A percentile compares a stretch with the other conserved stretches of the same genome.
Conservation (phyloP, 2,797 vertebrate genomes). For the Alcedo atthis region DNA sequence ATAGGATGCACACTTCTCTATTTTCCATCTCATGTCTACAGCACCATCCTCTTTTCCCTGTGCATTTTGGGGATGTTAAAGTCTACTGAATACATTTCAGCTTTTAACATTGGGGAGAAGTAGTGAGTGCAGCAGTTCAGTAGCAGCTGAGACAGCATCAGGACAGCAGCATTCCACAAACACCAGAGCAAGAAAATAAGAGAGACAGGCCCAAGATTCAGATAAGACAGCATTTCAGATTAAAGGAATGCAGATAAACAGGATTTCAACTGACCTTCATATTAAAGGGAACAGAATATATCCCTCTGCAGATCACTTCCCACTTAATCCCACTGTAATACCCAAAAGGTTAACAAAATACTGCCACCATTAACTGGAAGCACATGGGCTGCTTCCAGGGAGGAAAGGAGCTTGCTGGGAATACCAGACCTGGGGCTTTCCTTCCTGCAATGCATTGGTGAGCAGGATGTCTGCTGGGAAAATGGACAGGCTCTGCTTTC, state of each 20-base stretch:
- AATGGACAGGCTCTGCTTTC: accelerated
- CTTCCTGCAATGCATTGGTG: neutral
- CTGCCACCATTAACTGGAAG: constrained; percentile 29
- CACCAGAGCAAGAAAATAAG: neutral
- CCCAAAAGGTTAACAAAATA: constrained; percentile 13
- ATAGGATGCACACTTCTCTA: neutral
- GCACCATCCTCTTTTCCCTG: neutral
- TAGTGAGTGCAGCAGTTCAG: neutral
- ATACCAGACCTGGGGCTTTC: neutral
- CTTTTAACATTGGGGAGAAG: neutral
- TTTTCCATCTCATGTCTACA: neutral
- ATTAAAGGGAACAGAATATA: neutral
- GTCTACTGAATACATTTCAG: neutral
- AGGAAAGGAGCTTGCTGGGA: neutral
- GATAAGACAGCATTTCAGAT: constrained; percentile 53
- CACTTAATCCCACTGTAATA: constrained; percentile 6
- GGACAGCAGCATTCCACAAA: neutral
- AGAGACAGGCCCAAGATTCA: neutral
- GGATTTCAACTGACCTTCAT: constrained; percentile 31
- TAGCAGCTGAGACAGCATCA: neutral
- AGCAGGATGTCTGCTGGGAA: neutral
- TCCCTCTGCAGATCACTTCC: neutral
- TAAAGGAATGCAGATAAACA: constrained; percentile 52
- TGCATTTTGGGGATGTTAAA: neutral
- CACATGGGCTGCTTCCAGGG: neutral